These are phyloP conservation scores for Borostomias antarcticus DNA, from an alignment of 2,797 vertebrate genomes.

Conservation along the genomic window DNA sequence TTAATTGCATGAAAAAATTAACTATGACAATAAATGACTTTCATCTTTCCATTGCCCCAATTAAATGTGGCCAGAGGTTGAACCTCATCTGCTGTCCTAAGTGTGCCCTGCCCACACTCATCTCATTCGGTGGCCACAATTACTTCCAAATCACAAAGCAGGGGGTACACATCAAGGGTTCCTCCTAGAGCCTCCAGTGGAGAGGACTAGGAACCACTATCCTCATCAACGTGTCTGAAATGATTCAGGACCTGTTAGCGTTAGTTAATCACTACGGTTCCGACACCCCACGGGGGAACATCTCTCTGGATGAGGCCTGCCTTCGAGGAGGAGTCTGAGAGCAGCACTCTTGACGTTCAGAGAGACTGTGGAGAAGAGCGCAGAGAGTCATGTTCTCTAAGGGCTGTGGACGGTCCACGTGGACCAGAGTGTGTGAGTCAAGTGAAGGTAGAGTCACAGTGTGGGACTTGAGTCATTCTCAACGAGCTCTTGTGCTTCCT, in stretches of 20 bases:
- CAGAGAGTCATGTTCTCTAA: conserved; percentile 36
- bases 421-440: not conserved
- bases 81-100: conserved; percentile 29
- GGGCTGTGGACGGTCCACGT: conserved; percentile 35
- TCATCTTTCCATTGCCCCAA: conserved; percentile 31
- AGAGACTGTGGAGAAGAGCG: conserved; percentile 35
- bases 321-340: conserved; percentile 40
- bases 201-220: conserved; percentile 48
- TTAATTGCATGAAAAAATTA: too few relatives aligned
- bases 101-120: conserved; percentile 32
- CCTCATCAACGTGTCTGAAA: conserved; percentile 64
- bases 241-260: conserved; percentile 54
- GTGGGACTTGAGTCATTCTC: not conserved
- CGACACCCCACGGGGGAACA: conserved; percentile 19
- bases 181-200: conserved; percentile 56
- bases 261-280: conserved; percentile 36
- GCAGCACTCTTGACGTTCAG: conserved; percentile 41
- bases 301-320: conserved; percentile 58
- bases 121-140: conserved; percentile 46
- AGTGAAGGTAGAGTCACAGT: not conserved
- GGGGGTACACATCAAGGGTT: too few relatives aligned
- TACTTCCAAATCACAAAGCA: conserved; percentile 54
- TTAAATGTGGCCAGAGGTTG: conserved; percentile 29
- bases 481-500: not conserved
- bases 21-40: conserved; percentile 16